Evolutionary conservation across 2,797 vertebrate genomes (phyloP), one percentile per base, ranked within the genome.

Genomic region (Scleropages formosus): DNA sequence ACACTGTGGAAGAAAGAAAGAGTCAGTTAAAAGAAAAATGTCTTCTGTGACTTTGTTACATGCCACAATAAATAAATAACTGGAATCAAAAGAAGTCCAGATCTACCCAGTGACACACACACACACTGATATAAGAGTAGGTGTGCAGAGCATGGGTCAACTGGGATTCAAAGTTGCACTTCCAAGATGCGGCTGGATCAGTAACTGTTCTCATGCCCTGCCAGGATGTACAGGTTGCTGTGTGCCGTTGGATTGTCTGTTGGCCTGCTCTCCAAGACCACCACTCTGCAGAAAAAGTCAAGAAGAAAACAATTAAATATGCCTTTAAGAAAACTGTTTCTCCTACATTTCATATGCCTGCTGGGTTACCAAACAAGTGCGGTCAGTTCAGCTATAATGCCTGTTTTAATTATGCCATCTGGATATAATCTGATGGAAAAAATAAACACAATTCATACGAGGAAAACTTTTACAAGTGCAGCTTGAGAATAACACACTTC

Each of bases 141-240:
- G 47, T 27, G 44, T 64, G 53, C 39, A 53, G 22, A 56, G 15
- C 47, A 8, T 22, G 12, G 47, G 27, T 49, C n/a, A 72, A 31
- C 9, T 18, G 18, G 27, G 4, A 24, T 24, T 8, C 8, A 78
- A 44, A 74, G 79, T n/a, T 27, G 4, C 53, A 65, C 18, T 66
- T 73, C 12, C 61, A 72, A 13, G 22, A 64, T 49, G 49, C 31
- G 65, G 8, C 31, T 46, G 13, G 78, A 77, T 95, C 88, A 94
- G 90, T 94, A 94, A 83, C 94, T 95, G 90, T 95, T 95, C 83
- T 95, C 94, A 1, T 95, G 94, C 68, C 94, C 94, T n/a, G 94
- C 93, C 77, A 95, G 87, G 87, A 94, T 95, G 72, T 95, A 95
- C 16, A 95, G 81, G 80, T 95, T 95, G 87, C 94, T 95, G 82